Percentiles rank a stretch among this genome's conserved stretches.
These are phyloP conservation scores for Tadarida brasiliensis DNA, from an alignment of 2,797 vertebrate species.

Conservation along the genomic window DNA sequence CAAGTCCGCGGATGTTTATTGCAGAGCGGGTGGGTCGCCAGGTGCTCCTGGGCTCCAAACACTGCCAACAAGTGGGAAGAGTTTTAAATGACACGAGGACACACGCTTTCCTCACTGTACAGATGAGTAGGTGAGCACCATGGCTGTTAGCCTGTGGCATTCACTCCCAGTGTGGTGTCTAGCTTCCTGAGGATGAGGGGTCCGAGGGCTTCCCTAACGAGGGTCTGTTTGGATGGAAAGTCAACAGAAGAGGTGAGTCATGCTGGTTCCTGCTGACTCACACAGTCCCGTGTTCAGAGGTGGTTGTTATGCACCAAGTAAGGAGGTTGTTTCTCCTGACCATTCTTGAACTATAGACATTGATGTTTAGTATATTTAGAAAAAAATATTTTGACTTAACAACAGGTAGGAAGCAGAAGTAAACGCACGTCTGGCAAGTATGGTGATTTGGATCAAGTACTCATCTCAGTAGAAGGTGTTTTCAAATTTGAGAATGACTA, in stretches of 20 bases:
- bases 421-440: neutral
- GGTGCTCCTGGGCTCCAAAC: neutral
- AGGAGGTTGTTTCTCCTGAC: neutral
- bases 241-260: neutral
- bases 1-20: neutral
- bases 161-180: neutral
- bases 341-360: neutral
- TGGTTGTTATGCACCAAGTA: neutral
- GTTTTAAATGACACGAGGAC: neutral
- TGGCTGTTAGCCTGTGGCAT: neutral
- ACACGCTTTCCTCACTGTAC: neutral
- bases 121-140: neutral
- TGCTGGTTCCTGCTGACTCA: neutral
- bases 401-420: neutral
- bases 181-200: neutral
- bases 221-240: neutral
- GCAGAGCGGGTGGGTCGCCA: neutral
- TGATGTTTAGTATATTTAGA: neutral
- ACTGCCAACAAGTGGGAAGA: neutral
- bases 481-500: conserved; percentile 19
- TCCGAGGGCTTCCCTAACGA: neutral
- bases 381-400: conserved; percentile 28
- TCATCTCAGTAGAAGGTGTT: neutral
- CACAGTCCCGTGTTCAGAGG: neutral
- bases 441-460: neutral